Percentiles rank a stretch among this genome's conserved stretches.
These are phyloP conservation scores for Myripristis jacobus DNA, from an alignment of 2,797 vertebrate genomes.

Conservation along the genomic window DNA sequence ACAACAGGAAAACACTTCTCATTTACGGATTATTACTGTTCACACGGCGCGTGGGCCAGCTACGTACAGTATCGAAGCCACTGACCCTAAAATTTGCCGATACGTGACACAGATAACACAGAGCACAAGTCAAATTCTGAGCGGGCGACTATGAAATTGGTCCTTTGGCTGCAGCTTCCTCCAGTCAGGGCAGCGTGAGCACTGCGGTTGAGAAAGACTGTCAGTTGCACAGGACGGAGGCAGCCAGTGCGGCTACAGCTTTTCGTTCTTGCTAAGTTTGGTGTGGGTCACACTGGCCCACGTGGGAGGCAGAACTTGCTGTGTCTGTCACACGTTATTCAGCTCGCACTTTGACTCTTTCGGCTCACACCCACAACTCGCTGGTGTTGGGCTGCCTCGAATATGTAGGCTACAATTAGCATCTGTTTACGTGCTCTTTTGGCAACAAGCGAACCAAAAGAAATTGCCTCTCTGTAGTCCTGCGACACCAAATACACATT, in stretches of 20 bases:
- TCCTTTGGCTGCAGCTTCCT: conserved; percentile 7
- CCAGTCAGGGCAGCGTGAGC: conserved; percentile 29
- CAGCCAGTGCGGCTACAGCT: not conserved
- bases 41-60: not conserved
- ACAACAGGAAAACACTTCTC: conserved; percentile 13
- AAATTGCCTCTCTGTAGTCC: not conserved
- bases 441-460: not conserved
- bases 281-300: not conserved
- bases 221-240: conserved; percentile 5
- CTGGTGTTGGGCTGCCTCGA: not conserved
- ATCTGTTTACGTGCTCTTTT: not conserved
- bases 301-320: conserved; percentile 28
- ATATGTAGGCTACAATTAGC: not conserved
- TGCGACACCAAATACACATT: not conserved
- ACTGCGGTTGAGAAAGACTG: conserved; percentile 1
- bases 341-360: conserved; percentile 40
- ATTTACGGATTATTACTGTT: not conserved
- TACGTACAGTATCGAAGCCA: not conserved
- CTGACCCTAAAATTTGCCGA: not conserved
- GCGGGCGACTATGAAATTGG: not conserved
- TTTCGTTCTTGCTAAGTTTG: not conserved
- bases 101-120: not conserved
- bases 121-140: not conserved
- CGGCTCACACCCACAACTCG: conserved; percentile 2
- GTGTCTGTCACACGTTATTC: conserved; percentile 11